Conservation (phyloP, 2,113 vertebrate genomes). For the Sylvicapra grimmia region DNA sequence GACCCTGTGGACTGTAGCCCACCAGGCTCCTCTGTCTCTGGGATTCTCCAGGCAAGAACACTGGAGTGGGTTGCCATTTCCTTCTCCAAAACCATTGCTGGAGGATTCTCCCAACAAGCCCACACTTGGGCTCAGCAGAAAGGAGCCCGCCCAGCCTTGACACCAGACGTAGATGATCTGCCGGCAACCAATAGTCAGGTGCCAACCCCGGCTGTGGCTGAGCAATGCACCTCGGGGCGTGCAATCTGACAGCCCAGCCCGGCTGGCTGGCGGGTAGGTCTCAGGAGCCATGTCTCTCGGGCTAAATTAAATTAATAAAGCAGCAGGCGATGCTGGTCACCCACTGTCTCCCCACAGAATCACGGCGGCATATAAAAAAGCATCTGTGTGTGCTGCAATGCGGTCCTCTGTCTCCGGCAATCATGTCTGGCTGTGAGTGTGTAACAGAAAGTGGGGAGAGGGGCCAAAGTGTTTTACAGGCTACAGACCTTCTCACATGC, state of each 20-base stretch:
- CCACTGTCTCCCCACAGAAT: not conserved
- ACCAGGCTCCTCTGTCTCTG: not conserved
- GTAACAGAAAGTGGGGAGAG: not conserved
- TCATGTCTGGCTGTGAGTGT: too few relatives aligned
- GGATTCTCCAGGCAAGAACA: not conserved
- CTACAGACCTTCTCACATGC: too few relatives aligned
- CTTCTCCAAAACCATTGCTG: not conserved
- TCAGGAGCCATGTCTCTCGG: not conserved
- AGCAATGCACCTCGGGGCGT: not conserved
- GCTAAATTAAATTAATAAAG: not conserved
- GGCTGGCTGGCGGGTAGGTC: accelerated
- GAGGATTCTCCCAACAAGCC: not conserved
- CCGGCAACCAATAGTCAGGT: not conserved
- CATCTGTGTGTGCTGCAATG: too few relatives aligned
- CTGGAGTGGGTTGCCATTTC: not conserved
- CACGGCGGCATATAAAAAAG: accelerated
- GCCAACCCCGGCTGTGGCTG: not conserved
- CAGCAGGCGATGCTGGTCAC: accelerated
- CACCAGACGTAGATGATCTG: not conserved
- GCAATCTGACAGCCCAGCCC: not conserved
- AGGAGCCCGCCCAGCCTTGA: not conserved
- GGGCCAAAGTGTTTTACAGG: not conserved
- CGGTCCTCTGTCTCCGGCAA: not conserved
- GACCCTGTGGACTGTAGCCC: not conserved
- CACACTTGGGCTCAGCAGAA: not conserved